phyloP scores from a whole-genome alignment of 2,888 invertebrate species.

The Gibbula magus region DNA sequence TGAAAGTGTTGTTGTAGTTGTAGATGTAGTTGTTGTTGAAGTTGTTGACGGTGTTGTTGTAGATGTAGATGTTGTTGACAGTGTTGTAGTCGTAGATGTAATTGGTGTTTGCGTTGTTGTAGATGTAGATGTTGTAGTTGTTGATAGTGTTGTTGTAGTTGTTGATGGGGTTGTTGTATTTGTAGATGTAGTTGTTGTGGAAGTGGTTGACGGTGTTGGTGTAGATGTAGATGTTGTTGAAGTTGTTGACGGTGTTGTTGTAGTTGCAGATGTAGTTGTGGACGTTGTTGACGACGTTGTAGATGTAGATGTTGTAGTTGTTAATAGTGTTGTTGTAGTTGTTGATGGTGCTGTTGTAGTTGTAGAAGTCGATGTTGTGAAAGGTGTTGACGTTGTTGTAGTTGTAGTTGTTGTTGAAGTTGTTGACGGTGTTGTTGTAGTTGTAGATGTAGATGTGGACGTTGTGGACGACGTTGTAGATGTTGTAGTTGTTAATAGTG shows the following conservation, averaged over 20 bases:
- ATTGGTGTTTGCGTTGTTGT: neutral
- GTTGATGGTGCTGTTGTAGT: neutral
- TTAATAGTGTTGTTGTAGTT: neutral
- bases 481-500: neutral
- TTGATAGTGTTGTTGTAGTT: neutral
- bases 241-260: neutral
- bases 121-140: neutral
- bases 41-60: neutral
- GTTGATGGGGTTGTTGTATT: neutral
- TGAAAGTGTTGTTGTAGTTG: neutral
- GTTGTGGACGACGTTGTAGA: neutral
- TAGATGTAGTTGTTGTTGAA: too few relatives aligned
- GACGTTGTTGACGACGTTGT: too few relatives aligned
- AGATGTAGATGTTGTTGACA: neutral
- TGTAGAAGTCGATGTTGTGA: neutral
- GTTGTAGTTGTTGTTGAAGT: neutral
- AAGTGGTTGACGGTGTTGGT: too few relatives aligned
- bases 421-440: neutral
- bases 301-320: neutral
- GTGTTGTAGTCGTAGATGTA: neutral
- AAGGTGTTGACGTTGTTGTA: neutral
- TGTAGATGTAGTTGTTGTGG: too few relatives aligned
- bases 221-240: neutral
- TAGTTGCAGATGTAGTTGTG: neutral
- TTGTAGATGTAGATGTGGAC: neutral